Evolutionary conservation across 1,140 invertebrate species (phyloP), one percentile per base, ranked within the genome.

Genomic region (Bombus sibiricus): DNA sequence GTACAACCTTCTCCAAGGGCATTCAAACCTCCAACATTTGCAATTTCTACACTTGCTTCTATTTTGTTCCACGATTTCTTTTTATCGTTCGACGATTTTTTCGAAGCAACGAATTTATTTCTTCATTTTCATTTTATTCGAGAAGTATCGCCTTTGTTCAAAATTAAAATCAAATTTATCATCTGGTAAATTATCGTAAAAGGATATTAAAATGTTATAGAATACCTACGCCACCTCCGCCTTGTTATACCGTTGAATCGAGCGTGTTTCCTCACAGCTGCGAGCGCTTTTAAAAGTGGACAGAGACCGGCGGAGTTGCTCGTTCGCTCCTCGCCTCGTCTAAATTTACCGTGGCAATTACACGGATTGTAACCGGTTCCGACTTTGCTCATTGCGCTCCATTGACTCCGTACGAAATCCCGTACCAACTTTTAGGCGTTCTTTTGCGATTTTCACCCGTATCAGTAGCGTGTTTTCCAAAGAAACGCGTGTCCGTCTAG

Each of bases 281-380:
- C 59, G 47, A 57, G 15, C 53, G 43, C 59, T 81, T 53, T 57
- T 71, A 47, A 83, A 80, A 83, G 75, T 47, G 66, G 47, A 53
- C 34, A 64, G 62, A 18, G 62, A 28, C n/a, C 74, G 59, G 59
- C 41, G 68, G 53, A 76, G 53, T 78, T 76, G 85, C 81, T 66
- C 62, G 64, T 83, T 69, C 73, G 37, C 32, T 84, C 83, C 68
- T 85, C 86, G 85, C 86, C 81, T 66, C 88, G 90, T 87, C 85
- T 91, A 91, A 92, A 91, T 87, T 89, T 91, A 91, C 88, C 91
- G 86, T 81, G 71, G 90, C 89, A 92, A 92, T 93, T 93, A 92
- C 73, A 87, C 74, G 62, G 43, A 78, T 81, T 69, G 89, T 84
- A 91, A 93, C 89, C 92, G 92, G 92, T 93, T 92, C 72, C 78